Base-by-base conservation (phyloP, 53 echinoderm and acorn worm genomes). In the Apostichopus leukothele region DNA sequence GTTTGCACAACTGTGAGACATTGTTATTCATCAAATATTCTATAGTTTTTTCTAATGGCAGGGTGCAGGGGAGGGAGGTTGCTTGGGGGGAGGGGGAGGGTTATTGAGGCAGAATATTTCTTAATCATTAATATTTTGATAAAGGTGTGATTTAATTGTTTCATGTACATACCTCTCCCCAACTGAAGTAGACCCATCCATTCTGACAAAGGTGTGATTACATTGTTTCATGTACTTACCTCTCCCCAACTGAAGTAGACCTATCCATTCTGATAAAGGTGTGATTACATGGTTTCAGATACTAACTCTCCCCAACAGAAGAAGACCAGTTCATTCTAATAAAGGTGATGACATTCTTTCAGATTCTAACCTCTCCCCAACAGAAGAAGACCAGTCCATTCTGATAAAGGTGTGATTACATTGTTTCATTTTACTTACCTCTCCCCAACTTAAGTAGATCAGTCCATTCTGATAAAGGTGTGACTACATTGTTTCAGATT, bases 151-250 rank as follows among this genome's bases (percentile, higher is more conserved):
- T 27, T 27, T 1, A 1, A 27, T 27, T 27, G 27, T 27, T 57
- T 57, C 9, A 22, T n/a, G 50, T 16, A 51, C 86, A 73, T 76
- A 96, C 99, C 94, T 99, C 20, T 96, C 94, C 23, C 88, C 27
- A 7, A 99, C 99, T 79, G 91, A 93, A 60, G 96, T 99, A 67
- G 90, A 91, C 2, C 96, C 96, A 76, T 94, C 99, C 83, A 99
- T 39, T 3, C 2, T 39, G 39, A 39, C 0, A 39, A 39, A 39
- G 39, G 3, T 39, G 39, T 3, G 39, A 27, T 27, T 39, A 39
- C 39, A 39, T 3, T 39, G 39, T 39, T 57, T 57, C 9, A 25
- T n/a, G 50, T 6, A 52, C 86, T 78, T 80, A 96, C 99, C 96
- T 99, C 16, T 96, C 94, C 23, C 88, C 27, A 7, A 99, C 94